Conservation (phyloP, 2,113 vertebrate genomes). For the Parus major region DNA sequence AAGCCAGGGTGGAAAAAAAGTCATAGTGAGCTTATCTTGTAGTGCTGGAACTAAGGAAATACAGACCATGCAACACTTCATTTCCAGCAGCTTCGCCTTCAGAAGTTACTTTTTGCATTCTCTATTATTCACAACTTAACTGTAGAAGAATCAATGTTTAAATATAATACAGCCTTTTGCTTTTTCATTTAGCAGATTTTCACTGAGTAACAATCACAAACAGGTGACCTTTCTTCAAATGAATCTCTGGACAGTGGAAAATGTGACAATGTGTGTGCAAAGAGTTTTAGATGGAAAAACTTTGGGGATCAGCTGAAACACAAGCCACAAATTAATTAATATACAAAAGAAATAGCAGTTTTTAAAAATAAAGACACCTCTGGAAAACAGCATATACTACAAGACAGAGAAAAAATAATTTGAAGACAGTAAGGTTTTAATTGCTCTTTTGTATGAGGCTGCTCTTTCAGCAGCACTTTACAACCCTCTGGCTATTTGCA, state of each 20-base stretch:
- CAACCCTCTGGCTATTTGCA: constrained; percentile 16
- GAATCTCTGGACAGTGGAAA: background rate
- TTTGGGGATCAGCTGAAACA: background rate
- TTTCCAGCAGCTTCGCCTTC: background rate
- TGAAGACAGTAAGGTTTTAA: background rate
- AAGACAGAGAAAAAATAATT: background rate
- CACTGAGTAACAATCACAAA: background rate
- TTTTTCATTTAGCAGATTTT: background rate
- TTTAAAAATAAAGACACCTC: background rate
- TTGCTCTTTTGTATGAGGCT: background rate
- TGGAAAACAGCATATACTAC: background rate
- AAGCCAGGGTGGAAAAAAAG: background rate
- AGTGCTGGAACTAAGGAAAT: background rate
- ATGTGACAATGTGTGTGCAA: background rate
- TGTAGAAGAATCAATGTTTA: background rate
- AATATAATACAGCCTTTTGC: background rate
- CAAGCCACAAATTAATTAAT: background rate
- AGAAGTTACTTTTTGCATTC: background rate
- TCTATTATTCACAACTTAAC: background rate
- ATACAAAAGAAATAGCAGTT: background rate
- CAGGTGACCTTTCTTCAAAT: background rate
- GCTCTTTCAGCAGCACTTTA: constrained; percentile 9
- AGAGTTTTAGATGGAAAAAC: background rate
- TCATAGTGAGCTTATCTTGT: background rate
- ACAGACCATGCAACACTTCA: background rate